Evolutionary conservation across 1,140 invertebrate genomes (phyloP).

Genomic region (Drosophila melanica): DNA sequence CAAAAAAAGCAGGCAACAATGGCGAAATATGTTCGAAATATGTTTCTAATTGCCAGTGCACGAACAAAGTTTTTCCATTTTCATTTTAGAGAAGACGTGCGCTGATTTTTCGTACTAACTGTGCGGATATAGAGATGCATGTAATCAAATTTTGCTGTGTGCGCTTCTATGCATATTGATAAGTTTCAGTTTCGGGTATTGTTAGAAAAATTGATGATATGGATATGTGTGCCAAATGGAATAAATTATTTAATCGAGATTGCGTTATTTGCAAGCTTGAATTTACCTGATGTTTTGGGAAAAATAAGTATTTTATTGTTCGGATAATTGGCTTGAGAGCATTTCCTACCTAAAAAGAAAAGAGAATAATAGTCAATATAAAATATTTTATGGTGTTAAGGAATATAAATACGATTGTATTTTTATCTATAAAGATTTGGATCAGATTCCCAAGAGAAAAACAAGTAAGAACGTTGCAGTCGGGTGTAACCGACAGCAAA

Average conservation of each 20-base stretch:
- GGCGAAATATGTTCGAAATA: slow-evolving; percentile 47
- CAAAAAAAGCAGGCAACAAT: slow-evolving; percentile 30
- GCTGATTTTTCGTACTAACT: slow-evolving; percentile 26
- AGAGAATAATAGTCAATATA: not conserved
- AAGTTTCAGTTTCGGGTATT: not conserved
- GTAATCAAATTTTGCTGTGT: slow-evolving; percentile 24
- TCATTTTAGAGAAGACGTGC: slow-evolving; percentile 34
- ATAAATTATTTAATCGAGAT: slow-evolving; percentile 1
- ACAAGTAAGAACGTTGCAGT: no score
- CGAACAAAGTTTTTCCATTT: slow-evolving; percentile 24
- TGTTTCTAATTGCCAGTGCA: slow-evolving; percentile 63
- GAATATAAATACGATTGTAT: no score
- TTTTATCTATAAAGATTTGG: no score
- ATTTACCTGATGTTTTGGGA: not conserved
- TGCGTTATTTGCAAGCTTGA: not conserved
- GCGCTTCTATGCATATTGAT: slow-evolving; percentile 31
- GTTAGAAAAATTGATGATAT: slow-evolving; percentile 21
- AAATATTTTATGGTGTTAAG: not conserved
- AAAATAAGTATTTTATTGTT: not conserved
- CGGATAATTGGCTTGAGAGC: not conserved
- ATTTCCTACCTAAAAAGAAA: slow-evolving; percentile 39
- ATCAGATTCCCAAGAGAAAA: no score
- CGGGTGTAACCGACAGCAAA: no score
- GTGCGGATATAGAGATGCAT: not conserved
- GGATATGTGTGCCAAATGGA: not conserved